Conservation (phyloP, 2,113 vertebrate species). For the Hippoglossus stenolepis region DNA sequence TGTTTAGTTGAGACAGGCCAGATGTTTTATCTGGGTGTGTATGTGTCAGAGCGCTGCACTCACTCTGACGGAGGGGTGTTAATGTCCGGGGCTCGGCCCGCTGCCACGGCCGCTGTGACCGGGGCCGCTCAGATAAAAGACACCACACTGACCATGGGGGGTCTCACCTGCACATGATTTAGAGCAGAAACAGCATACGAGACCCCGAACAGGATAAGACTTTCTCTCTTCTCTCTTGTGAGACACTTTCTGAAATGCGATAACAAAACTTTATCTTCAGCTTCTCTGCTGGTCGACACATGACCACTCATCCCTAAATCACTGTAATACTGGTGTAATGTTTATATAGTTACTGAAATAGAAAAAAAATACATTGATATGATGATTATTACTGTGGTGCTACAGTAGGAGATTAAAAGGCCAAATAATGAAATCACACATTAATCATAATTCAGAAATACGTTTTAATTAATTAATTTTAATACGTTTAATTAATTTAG, state of each 20-base stretch:
- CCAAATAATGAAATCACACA: conserved; percentile 8
- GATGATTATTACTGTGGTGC: conserved; percentile 26
- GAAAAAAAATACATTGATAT: not conserved
- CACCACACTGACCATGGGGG: conserved; percentile 7
- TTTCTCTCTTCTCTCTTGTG: conserved; percentile 6
- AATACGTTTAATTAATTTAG: no score
- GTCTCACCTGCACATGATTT: conserved; percentile 32
- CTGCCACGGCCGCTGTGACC: conserved; percentile 30
- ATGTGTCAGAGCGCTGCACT: conserved; percentile 52
- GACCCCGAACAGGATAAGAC: conserved; percentile 11
- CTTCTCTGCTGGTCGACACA: conserved; percentile 15
- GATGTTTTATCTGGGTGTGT: conserved; percentile 61
- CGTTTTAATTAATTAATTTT: no score
- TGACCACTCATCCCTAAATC: conserved; percentile 15
- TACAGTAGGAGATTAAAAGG: conserved; percentile 6
- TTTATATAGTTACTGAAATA: conserved; percentile 34
- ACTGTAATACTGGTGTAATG: conserved; percentile 11
- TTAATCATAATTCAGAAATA: not conserved
- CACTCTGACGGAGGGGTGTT: conserved; percentile 51
- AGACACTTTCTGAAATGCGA: conserved; percentile 10
- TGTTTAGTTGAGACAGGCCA: conserved; percentile 47
- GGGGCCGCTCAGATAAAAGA: not conserved
- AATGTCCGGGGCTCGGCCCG: conserved; percentile 41
- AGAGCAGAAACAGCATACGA: conserved; percentile 11
- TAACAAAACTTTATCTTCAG: conserved; percentile 47